A percentile compares a stretch with the other conserved stretches of the same genome.
Evolutionary conservation across 2,113 vertebrate genomes (phyloP).

Genomic region (Paralichthys olivaceus): DNA sequence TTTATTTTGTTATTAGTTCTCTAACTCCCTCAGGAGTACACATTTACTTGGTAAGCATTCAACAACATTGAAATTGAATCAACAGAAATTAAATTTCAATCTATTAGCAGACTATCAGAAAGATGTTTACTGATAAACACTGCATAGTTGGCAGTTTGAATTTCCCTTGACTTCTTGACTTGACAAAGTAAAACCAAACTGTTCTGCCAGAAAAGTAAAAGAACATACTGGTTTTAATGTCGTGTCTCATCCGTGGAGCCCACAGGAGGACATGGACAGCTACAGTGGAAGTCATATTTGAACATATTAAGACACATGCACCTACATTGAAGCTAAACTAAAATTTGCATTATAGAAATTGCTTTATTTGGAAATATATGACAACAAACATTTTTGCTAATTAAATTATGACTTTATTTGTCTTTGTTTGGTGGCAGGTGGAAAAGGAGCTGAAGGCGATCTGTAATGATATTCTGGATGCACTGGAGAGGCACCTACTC

Average conservation of each 20-base stretch:
- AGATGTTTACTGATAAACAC: not conserved
- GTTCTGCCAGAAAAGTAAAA: too few relatives aligned
- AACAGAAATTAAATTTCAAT: not conserved
- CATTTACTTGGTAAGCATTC: not conserved
- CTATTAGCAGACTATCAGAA: not conserved
- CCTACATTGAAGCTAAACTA: not conserved
- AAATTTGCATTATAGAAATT: not conserved
- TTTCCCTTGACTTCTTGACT: too few relatives aligned
- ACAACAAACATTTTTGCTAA: not conserved
- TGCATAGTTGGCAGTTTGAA: too few relatives aligned
- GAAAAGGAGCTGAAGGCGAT: conserved; percentile 96
- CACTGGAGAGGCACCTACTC: conserved; percentile 98
- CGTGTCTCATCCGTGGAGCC: too few relatives aligned
- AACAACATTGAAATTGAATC: not conserved
- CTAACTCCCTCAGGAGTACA: not conserved
- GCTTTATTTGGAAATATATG: not conserved
- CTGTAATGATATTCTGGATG: conserved; percentile 97
- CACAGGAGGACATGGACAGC: too few relatives aligned
- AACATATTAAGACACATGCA: not conserved
- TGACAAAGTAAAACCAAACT: too few relatives aligned
- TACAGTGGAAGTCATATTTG: not conserved
- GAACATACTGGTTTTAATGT: too few relatives aligned
- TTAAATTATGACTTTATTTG: not conserved
- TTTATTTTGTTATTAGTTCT: conserved; percentile 27
- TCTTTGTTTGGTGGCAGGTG: conserved; percentile 83